A percentile compares a stretch with the other conserved stretches of the same genome.
phyloP scores from a whole-genome alignment of 2,797 vertebrate genomes.

The Sebastes cheni region DNA sequence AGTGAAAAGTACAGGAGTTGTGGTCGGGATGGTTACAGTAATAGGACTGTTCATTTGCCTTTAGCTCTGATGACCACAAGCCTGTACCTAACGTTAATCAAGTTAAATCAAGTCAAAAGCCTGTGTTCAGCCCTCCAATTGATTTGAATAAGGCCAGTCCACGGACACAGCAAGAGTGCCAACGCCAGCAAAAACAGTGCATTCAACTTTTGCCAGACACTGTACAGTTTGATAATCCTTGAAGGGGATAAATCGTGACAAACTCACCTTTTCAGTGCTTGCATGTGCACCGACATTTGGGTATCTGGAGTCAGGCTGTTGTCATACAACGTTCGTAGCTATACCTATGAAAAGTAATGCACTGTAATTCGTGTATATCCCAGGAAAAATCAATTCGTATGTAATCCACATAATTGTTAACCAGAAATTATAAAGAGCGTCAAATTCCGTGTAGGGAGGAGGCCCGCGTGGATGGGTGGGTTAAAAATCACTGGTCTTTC shows the following conservation, averaged over 20 bases:
- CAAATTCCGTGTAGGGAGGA: too few relatives aligned
- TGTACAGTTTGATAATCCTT: background rate
- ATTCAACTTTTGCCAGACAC: background rate
- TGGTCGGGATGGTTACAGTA: background rate
- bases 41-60: background rate
- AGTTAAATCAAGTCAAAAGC: background rate
- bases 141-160: background rate
- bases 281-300: too few relatives aligned
- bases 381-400: too few relatives aligned
- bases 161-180: background rate
- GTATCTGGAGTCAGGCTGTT: too few relatives aligned
- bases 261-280: too few relatives aligned
- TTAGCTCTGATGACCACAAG: background rate
- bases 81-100: background rate
- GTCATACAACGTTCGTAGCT: too few relatives aligned
- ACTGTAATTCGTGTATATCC: too few relatives aligned
- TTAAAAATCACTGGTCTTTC: too few relatives aligned
- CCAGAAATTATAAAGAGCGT: too few relatives aligned
- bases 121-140: background rate
- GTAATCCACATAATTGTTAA: too few relatives aligned
- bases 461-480: too few relatives aligned
- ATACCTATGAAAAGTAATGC: too few relatives aligned
- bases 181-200: background rate
- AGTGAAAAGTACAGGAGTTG: background rate
- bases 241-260: background rate